Conservation (phyloP, 35 echinoderm and acorn worm genomes). For the Acanthaster planci region DNA sequence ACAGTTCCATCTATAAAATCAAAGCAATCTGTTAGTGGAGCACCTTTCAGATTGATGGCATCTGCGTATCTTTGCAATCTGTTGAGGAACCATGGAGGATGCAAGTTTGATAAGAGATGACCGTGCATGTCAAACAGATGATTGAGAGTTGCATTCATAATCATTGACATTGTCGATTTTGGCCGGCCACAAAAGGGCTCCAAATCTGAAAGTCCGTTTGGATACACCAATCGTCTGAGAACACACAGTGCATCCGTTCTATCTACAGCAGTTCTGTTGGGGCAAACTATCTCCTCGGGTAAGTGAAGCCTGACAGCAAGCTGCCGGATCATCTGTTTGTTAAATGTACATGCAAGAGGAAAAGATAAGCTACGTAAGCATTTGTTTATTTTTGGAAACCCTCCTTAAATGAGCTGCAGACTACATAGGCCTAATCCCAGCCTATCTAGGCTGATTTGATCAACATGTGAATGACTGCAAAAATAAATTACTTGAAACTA, state of each 20-base stretch:
- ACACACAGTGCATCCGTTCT: constrained; percentile 55
- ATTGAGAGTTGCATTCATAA: constrained; percentile 26
- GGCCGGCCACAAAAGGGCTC: constrained; percentile 30
- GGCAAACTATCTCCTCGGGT: constrained; percentile 35
- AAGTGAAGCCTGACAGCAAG: constrained; percentile 40
- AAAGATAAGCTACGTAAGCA: too few species aligned
- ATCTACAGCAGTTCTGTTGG: constrained; percentile 46
- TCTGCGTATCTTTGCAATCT: constrained; percentile 24
- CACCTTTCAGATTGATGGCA: constrained; percentile 35
- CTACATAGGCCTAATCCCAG: too few species aligned
- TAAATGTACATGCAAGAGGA: too few species aligned
- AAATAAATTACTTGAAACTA: too few species aligned
- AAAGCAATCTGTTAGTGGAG: constrained; percentile 38
- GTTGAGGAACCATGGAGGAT: too few species aligned
- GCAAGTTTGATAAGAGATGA: too few species aligned
- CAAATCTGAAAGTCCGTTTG: constrained; percentile 58
- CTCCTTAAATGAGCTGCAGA: too few species aligned
- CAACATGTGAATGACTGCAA: too few species aligned
- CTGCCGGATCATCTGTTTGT: constrained; percentile 40
- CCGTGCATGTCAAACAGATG: constrained; percentile 6
- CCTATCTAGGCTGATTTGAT: too few species aligned
- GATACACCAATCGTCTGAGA: constrained; percentile 54
- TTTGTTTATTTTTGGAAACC: too few species aligned
- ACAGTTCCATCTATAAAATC: constrained; percentile 48
- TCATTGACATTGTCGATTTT: constrained; percentile 13